Base-by-base conservation (phyloP, 2,888 invertebrate genomes). In the Entomobrya multifasciata region DNA sequence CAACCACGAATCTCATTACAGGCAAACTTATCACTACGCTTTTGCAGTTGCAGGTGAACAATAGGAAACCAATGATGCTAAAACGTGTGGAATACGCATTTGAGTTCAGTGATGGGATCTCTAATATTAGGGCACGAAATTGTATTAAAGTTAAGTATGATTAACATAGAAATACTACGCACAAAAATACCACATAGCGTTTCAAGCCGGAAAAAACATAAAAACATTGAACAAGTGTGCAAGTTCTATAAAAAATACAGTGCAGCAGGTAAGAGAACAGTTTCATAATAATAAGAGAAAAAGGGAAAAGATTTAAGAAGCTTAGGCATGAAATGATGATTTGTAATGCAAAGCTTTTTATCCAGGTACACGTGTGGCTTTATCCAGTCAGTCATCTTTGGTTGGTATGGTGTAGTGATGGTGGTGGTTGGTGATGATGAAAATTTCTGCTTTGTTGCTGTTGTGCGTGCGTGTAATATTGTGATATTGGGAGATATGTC, bases 291-390 rank as follows among this genome's bases (percentile, higher is more conserved):
- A n/a, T n/a, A n/a, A n/a, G n/a, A n/a, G n/a, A 2, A 55, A 17
- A 20, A 27, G 11, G 30, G 49, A 78, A 44, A 78, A 52, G 52
- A 79, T 49, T 72, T 82, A 82, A 60, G 72, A 74, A 60, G 27
- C 27, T 49, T 74, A 47, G 78, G 77, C 78, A 85, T 85, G 85
- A 78, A 77, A 78, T 67, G 67, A 78, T 52, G 85, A 85, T 85
- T 85, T 85, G 85, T 70, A 85, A 67, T 70, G 57, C 78, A 20
- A 36, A n/a, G n/a, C 57, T 57, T 85, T 78, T 78, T 85, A 78
- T 67, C 70, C 78, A 70, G 70, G 25, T 78, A 36, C 85, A 85
- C 85, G 85, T n/a, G n/a, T 85, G 85, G 85, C 85, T 67, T 44
- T 65, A 44, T 78, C 77, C 67, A 78, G 67, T 52, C 60, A 60